phyloP scores from a whole-genome alignment of 2,797 vertebrate species.

The Liasis olivaceus region DNA sequence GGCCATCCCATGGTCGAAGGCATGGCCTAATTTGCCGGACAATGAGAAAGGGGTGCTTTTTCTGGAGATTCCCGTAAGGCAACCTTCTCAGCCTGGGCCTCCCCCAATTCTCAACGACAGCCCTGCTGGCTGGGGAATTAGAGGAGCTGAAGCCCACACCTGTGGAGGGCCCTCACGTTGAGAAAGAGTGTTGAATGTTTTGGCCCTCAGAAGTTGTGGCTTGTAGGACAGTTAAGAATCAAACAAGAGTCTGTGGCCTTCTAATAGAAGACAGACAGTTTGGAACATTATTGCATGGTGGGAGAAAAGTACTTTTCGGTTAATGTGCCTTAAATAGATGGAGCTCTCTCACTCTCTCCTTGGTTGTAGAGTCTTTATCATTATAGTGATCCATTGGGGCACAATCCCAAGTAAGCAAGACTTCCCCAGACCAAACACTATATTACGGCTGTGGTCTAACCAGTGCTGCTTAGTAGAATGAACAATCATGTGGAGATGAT shows the following conservation, averaged over 20 bases:
- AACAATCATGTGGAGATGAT: not conserved
- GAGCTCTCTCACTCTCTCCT: not conserved
- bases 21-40: not conserved
- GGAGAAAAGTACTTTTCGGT: not conserved
- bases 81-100: not conserved
- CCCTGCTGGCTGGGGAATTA: not conserved
- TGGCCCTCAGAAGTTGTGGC: not conserved
- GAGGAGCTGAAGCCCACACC: not conserved
- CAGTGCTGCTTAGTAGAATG: not conserved
- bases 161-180: not conserved
- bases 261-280: not conserved
- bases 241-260: not conserved
- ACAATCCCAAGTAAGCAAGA: not conserved
- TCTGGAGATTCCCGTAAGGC: not conserved
- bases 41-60: not conserved
- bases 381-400: not conserved
- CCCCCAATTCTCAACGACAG: not conserved
- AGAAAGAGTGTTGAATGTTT: not conserved
- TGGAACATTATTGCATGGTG: not conserved
- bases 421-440: not conserved
- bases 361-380: slow-evolving; percentile 3
- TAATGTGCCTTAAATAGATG: not conserved
- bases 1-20: not conserved
- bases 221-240: not conserved
- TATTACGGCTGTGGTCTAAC: slow-evolving; percentile 5